Conservation (phyloP, 1,140 invertebrate species). For the Drosophila quadrilineata region DNA sequence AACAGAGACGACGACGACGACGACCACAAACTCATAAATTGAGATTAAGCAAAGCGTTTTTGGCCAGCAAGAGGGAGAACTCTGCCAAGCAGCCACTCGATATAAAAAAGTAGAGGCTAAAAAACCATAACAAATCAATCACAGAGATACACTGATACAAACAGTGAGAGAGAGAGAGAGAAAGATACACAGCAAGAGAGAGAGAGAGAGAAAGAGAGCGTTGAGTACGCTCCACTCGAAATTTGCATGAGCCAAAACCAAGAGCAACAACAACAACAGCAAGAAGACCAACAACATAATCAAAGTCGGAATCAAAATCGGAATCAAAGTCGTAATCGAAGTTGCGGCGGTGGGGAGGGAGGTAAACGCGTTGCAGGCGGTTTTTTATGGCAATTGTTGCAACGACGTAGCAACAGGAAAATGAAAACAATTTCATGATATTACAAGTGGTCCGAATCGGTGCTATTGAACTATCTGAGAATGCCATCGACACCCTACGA, state of each 20-base stretch:
- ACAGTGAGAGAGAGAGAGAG: too few species aligned
- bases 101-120: not conserved
- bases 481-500: conserved; percentile 96
- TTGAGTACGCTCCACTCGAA: conserved; percentile 52
- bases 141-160: too few species aligned
- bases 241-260: conserved; percentile 73
- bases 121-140: conserved; percentile 72
- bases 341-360: conserved; percentile 3
- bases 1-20: conserved; percentile 6
- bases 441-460: conserved; percentile 81
- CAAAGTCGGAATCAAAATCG: conserved; percentile 14
- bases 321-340: conserved; percentile 19
- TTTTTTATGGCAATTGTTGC: conserved; percentile 78
- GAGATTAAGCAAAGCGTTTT: conserved; percentile 66
- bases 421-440: conserved; percentile 82
- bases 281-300: conserved; percentile 6
- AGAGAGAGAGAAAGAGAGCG: too few species aligned
- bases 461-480: conserved; percentile 82
- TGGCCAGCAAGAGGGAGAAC: conserved; percentile 13
- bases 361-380: conserved; percentile 49
- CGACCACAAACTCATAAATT: conserved; percentile 73
- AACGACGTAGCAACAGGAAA: conserved; percentile 79
- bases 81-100: not conserved
- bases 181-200: too few species aligned
- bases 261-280: conserved; percentile 20